phyloP scores from a whole-genome alignment of 2,113 vertebrate genomes.

The Himantopus leucocephalus region DNA sequence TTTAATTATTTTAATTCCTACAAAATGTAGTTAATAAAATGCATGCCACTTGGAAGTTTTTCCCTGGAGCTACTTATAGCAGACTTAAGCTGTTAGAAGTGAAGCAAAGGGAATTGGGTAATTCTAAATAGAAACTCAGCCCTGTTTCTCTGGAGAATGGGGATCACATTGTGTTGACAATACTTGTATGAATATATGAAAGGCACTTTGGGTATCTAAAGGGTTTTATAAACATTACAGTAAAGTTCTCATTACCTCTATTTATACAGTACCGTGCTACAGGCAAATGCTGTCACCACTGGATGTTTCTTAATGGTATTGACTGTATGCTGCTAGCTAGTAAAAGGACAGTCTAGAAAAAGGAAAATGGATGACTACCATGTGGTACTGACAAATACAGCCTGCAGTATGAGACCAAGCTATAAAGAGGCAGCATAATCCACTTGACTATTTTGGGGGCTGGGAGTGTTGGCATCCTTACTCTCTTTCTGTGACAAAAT shows the following conservation, averaged over 20 bases:
- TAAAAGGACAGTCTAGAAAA: not conserved
- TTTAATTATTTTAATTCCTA: constrained; percentile 57
- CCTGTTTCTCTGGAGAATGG: not conserved
- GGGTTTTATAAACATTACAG: not conserved
- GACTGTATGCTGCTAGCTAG: not conserved
- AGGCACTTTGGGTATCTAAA: not conserved
- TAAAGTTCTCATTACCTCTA: not conserved
- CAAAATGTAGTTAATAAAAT: constrained; percentile 62
- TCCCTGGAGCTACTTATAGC: constrained; percentile 34
- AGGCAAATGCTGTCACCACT: not conserved
- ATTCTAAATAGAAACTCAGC: not conserved
- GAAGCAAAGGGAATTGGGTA: not conserved
- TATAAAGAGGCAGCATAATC: not conserved
- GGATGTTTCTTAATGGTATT: not conserved
- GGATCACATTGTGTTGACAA: not conserved
- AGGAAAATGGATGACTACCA: not conserved
- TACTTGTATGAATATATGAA: not conserved
- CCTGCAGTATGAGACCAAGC: not conserved
- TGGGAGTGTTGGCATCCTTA: not conserved
- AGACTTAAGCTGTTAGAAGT: constrained; percentile 40
- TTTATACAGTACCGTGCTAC: not conserved
- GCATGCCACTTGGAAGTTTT: constrained; percentile 37
- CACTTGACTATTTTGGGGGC: not conserved
- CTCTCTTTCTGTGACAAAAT: not conserved
- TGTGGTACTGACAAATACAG: not conserved